phyloP scores from a whole-genome alignment of 1,140 invertebrate species.

The Drosophila athabasca region DNA sequence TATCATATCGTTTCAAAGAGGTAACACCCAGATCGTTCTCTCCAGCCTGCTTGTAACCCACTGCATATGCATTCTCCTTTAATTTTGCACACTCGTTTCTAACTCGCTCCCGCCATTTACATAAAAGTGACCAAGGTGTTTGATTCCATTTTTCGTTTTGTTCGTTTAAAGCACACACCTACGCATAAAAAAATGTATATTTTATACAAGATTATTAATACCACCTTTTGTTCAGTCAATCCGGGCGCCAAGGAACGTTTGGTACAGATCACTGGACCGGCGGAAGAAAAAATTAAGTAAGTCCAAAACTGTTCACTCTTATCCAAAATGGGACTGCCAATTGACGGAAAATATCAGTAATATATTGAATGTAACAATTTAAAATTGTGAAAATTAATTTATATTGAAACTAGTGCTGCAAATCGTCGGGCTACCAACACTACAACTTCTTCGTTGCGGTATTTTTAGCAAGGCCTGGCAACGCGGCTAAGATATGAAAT shows the following conservation, averaged over 20 bases:
- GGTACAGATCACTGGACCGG: constrained; percentile 95
- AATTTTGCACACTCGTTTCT: not conserved
- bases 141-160: constrained; percentile 1
- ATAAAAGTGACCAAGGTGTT: not conserved
- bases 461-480: not conserved
- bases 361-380: no score
- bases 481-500: not conserved
- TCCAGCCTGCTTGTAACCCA: not conserved
- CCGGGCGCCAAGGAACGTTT: constrained; percentile 95
- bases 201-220: not conserved
- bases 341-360: not conserved
- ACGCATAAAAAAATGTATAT: not conserved
- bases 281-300: constrained; percentile 95
- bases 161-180: not conserved
- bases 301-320: constrained; percentile 74
- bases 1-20: constrained; percentile 99
- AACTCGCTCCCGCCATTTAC: not conserved
- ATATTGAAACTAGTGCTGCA: not conserved
- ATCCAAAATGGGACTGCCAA: not conserved
- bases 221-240: constrained; percentile 86
- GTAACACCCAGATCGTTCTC: constrained; percentile 86
- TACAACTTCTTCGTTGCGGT: no score
- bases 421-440: no score
- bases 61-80: constrained; percentile 12
- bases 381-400: no score